Evolutionary conservation across 1,140 invertebrate species (phyloP).

Genomic region (Hypsibius dujardini): DNA sequence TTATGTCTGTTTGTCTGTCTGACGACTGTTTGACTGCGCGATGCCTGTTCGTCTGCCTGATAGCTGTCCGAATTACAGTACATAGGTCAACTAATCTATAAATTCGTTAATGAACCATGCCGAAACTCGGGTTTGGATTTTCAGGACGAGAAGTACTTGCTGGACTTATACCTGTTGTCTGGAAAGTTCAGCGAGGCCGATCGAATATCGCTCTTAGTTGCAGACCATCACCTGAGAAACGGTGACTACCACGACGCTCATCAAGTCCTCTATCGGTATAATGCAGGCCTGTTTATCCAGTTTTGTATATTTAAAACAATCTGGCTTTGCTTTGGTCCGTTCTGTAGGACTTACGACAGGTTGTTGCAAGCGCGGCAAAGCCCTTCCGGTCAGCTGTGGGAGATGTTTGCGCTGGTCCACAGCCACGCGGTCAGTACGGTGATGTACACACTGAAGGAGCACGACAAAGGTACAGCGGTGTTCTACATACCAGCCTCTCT

Average conservation of each 20-base stretch:
- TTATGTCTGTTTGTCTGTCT: no score
- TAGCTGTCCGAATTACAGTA: no score
- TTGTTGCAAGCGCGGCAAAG: not conserved
- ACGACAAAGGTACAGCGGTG: conserved; percentile 6
- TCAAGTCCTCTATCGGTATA: not conserved
- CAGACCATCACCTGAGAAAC: conserved; percentile 54
- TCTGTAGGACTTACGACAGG: not conserved
- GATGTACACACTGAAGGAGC: conserved; percentile 10
- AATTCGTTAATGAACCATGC: not conserved
- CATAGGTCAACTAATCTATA: no score
- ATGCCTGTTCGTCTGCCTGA: no score
- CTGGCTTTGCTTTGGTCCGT: conserved; percentile 2
- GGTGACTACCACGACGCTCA: conserved; percentile 29
- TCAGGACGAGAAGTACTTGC: conserved; percentile 79
- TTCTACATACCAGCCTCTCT: conserved; percentile 6
- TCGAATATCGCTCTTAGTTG: conserved; percentile 88
- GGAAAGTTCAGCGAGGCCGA: conserved; percentile 83
- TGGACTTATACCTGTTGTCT: conserved; percentile 80
- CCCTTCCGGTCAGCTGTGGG: not conserved
- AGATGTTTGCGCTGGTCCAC: not conserved
- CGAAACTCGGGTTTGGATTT: conserved; percentile 24
- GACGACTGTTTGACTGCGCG: no score
- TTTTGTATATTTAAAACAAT: not conserved
- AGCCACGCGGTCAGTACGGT: conserved; percentile 11
- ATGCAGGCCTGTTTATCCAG: not conserved